Evolutionary conservation across 2,888 invertebrate genomes (phyloP).

Genomic region (Apodemia duryi): DNA sequence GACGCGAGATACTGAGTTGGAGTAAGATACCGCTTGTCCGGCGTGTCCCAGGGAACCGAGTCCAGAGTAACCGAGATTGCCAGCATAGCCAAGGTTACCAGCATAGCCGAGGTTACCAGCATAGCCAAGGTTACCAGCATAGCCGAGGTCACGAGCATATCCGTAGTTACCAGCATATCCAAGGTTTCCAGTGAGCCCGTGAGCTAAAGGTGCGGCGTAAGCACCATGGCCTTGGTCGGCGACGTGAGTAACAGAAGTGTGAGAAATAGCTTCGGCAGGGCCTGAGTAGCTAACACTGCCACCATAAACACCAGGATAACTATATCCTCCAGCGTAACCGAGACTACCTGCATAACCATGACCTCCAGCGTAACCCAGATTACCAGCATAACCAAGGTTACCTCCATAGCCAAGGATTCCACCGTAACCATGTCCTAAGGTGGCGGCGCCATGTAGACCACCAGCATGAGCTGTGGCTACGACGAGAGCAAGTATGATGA

Average conservation of each 20-base stretch:
- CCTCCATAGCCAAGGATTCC: constrained; percentile 11
- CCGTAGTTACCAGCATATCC: too few species aligned
- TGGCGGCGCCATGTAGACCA: constrained; percentile 20
- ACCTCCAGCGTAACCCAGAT: constrained; percentile 7
- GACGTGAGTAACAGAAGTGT: neutral
- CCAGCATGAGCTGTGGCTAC: constrained; percentile 1
- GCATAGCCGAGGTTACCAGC: too few species aligned
- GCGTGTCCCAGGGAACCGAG: neutral
- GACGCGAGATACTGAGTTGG: too few species aligned
- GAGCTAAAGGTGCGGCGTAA: neutral
- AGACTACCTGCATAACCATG: neutral
- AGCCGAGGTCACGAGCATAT: constrained; percentile 13
- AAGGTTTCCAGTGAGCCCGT: too few species aligned
- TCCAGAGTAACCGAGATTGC: too few species aligned
- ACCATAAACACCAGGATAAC: neutral
- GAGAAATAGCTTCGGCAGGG: neutral
- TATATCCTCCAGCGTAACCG: constrained; percentile 13
- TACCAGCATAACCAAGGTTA: constrained; percentile 27
- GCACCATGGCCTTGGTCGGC: neutral
- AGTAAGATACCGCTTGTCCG: neutral
- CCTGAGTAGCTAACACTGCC: neutral
- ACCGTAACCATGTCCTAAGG: constrained; percentile 20
- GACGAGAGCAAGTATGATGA: neutral
- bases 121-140: constrained; percentile 7
- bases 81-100: too few species aligned